Evolutionary conservation across 2,797 vertebrate genomes (phyloP).

Genomic region (Moxostoma hubbsi): DNA sequence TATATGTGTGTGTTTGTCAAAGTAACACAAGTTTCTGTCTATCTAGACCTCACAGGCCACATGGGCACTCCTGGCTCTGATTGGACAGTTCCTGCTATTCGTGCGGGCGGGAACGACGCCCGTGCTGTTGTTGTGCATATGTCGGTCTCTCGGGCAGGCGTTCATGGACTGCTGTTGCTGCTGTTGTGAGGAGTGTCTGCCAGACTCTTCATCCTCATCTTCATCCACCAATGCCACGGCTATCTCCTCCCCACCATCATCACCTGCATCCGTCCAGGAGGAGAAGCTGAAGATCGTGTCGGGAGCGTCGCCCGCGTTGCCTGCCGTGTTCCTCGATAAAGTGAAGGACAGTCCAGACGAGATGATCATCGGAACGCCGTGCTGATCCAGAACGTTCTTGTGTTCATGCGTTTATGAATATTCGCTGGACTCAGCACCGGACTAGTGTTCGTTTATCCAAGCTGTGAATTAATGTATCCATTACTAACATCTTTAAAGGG

Average conservation of each 20-base stretch:
- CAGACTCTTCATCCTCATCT: slow-evolving; percentile 63
- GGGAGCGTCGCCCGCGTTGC: slow-evolving; percentile 73
- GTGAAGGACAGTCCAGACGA: slow-evolving; percentile 77
- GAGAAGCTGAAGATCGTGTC: slow-evolving; percentile 72
- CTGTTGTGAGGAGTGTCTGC: slow-evolving; percentile 86
- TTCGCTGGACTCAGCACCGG: too few relatives aligned
- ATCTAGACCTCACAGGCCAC: slow-evolving; percentile 63
- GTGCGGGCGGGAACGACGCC: slow-evolving; percentile 85
- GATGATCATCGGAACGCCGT: slow-evolving; percentile 84
- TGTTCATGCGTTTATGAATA: too few relatives aligned
- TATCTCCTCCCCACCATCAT: slow-evolving; percentile 54
- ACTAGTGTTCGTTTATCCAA: not conserved
- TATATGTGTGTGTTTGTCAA: too few relatives aligned
- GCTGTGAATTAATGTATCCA: slow-evolving; percentile 55
- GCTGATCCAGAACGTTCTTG: slow-evolving; percentile 72
- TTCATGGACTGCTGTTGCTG: slow-evolving; percentile 96
- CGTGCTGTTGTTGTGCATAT: slow-evolving; percentile 85
- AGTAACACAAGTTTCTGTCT: too few relatives aligned
- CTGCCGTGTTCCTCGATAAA: slow-evolving; percentile 77
- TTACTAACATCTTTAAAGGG: not conserved
- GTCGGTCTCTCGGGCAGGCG: slow-evolving; percentile 88
- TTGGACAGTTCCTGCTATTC: slow-evolving; percentile 92
- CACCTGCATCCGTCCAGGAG: slow-evolving; percentile 62
- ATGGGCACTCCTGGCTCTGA: slow-evolving; percentile 80
- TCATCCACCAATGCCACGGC: slow-evolving; percentile 51